Conservation (phyloP, 2,797 vertebrate species). For the Centropyge bicolor region DNA sequence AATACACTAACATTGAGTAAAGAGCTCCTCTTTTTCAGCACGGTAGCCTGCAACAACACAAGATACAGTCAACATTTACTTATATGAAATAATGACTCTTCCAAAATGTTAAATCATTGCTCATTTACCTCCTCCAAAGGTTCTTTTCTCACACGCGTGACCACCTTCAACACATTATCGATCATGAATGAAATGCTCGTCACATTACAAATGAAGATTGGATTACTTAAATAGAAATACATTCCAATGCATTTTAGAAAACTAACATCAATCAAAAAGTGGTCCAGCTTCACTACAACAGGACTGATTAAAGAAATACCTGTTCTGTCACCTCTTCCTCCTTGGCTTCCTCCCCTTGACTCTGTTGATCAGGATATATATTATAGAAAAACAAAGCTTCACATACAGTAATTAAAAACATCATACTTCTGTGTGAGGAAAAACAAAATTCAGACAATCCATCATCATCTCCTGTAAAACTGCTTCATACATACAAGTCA, state of each 20-base stretch:
- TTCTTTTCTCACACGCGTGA: slow-evolving; percentile 48
- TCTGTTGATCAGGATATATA: slow-evolving; percentile 30
- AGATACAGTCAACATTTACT: neutral
- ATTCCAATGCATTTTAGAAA: neutral
- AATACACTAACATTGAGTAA: slow-evolving; percentile 63
- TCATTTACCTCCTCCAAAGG: slow-evolving; percentile 72
- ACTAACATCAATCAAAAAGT: fast-evolving
- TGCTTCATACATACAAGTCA: neutral
- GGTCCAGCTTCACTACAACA: neutral
- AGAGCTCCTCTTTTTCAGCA: slow-evolving; percentile 82
- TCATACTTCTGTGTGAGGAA: too few relatives aligned
- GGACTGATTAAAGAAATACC: slow-evolving; percentile 47
- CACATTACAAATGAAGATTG: neutral
- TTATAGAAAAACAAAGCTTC: neutral
- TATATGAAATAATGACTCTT: neutral
- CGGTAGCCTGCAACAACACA: slow-evolving; percentile 79
- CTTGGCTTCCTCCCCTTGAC: slow-evolving; percentile 54
- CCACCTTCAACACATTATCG: slow-evolving; percentile 62
- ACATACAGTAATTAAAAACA: neutral
- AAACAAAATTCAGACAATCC: neutral
- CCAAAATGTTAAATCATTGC: fast-evolving
- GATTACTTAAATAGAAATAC: neutral
- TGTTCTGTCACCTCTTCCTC: slow-evolving; percentile 59
- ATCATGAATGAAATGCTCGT: neutral
- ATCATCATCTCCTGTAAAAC: slow-evolving; percentile 12